Evolutionary conservation across 1,140 invertebrate species (phyloP), one percentile per base, ranked within the genome.

Genomic region (Pogonomyrmex californicus): DNA sequence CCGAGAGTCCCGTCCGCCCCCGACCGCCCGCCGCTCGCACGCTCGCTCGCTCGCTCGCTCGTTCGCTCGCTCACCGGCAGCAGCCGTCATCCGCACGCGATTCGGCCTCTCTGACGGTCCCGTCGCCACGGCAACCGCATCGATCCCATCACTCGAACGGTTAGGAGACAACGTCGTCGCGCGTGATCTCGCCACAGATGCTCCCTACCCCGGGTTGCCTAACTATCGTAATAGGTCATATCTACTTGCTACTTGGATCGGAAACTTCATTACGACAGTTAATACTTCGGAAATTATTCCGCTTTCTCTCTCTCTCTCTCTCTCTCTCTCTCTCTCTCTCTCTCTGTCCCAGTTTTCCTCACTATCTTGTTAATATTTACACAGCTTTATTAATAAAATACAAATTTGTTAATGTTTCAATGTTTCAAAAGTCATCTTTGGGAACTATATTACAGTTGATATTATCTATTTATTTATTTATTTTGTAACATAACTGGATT

Each of bases 111-210:
- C 88, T 86, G 89, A 88, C 86, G 88, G 82, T 60, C 70, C 86
- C 85, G 91, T 92, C 81, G 85, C 76, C 88, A 92, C 58, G 81
- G 85, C 62, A 71, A 89, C 90, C 77, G 73, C 82, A 87, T 90
- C 88, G 90, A 91, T 91, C 89, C 77, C 68, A 75, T 90, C 87
- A 83, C 79, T 68, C 38, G 49, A 47, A 12, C 23, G 54, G 66
- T n/a, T 14, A 71, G 54, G 30, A 82, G 66, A 51, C 54, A 58
- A 82, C 36, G n/a, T 62, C 47, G 38, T 73, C 66, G 49, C 38
- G 71, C 41, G 68, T 54, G 79, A 83, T 83, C 68, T 83, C 41
- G 30, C 36, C 79, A 14, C 51, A 14, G 77, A 66, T 41, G 60
- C 49, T 41, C 3, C 9, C 14, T n/a, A n/a, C n/a, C 2, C 12